These are phyloP conservation scores for Osmoderma eremita DNA, from an alignment of 2,888 invertebrate genomes.

Conservation along the genomic window DNA sequence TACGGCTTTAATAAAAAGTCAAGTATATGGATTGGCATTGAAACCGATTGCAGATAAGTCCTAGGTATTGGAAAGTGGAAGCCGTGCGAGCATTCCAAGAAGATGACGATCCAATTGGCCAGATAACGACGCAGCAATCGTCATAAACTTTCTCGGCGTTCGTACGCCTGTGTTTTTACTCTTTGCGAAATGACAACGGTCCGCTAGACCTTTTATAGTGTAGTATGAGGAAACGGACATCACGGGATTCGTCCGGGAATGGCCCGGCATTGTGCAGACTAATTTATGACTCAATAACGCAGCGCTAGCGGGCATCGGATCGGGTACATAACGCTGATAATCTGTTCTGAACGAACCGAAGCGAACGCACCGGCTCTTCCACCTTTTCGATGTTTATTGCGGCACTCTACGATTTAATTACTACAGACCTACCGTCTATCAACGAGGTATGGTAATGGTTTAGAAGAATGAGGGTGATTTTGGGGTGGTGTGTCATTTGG, in stretches of 20 bases:
- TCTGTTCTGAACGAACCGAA: slow-evolving; percentile 44
- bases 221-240: slow-evolving; percentile 49
- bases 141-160: slow-evolving; percentile 34
- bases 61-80: slow-evolving; percentile 16
- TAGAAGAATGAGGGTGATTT: not conserved
- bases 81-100: slow-evolving; percentile 4
- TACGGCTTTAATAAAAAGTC: not conserved
- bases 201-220: slow-evolving; percentile 56
- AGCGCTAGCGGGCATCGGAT: slow-evolving; percentile 58
- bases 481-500: too few species aligned
- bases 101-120: slow-evolving; percentile 26
- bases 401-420: slow-evolving; percentile 25
- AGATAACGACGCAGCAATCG: slow-evolving; percentile 34
- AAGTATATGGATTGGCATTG: slow-evolving; percentile 1
- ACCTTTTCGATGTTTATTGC: slow-evolving; percentile 37
- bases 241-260: slow-evolving; percentile 56
- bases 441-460: slow-evolving; percentile 2
- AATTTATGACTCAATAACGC: slow-evolving; percentile 61
- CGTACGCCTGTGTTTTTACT: slow-evolving; percentile 45
- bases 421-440: slow-evolving; percentile 5
- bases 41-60: slow-evolving; percentile 9
- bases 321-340: slow-evolving; percentile 59
- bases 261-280: slow-evolving; percentile 59
- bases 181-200: slow-evolving; percentile 53
- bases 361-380: slow-evolving; percentile 30